phyloP scores from a whole-genome alignment of 2,888 invertebrate genomes.

The Cryptocephalus moraei region DNA sequence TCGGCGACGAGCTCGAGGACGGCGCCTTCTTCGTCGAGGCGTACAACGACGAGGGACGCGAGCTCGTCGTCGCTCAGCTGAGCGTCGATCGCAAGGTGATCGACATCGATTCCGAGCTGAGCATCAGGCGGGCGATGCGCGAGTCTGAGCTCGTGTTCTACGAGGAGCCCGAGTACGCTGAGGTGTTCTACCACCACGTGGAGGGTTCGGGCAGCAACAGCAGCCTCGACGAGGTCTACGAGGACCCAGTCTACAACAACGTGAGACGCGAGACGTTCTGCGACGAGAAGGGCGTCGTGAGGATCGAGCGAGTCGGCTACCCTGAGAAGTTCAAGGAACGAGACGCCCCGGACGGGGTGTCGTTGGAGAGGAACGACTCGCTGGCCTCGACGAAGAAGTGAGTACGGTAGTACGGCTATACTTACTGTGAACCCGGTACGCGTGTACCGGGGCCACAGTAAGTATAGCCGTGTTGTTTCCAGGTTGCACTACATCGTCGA shows the following conservation, averaged over 20 bases:
- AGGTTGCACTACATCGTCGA: conserved; percentile 29
- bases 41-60: conserved; percentile 25
- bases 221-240: conserved; percentile 10
- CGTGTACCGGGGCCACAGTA: no score
- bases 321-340: conserved; percentile 1
- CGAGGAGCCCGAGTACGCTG: not conserved
- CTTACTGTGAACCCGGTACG: no score
- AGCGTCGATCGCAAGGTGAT: not conserved
- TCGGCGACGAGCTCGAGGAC: conserved; percentile 16
- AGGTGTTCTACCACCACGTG: not conserved
- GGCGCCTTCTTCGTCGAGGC: conserved; percentile 24
- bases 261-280: conserved; percentile 18
- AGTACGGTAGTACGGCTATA: no score
- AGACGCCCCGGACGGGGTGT: not conserved
- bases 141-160: conserved; percentile 14
- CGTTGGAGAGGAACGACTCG: conserved; percentile 7
- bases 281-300: conserved; percentile 19
- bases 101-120: conserved; percentile 1
- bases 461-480: not conserved
- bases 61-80: conserved; percentile 21
- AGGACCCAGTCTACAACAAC: conserved; percentile 10
- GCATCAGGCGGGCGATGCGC: conserved; percentile 5
- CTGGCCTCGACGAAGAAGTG: conserved; percentile 5
- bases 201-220: not conserved
- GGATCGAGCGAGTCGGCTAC: conserved; percentile 16